Evolutionary conservation across 2,113 vertebrate genomes (phyloP).

Genomic region (Vulpes lagopus): DNA sequence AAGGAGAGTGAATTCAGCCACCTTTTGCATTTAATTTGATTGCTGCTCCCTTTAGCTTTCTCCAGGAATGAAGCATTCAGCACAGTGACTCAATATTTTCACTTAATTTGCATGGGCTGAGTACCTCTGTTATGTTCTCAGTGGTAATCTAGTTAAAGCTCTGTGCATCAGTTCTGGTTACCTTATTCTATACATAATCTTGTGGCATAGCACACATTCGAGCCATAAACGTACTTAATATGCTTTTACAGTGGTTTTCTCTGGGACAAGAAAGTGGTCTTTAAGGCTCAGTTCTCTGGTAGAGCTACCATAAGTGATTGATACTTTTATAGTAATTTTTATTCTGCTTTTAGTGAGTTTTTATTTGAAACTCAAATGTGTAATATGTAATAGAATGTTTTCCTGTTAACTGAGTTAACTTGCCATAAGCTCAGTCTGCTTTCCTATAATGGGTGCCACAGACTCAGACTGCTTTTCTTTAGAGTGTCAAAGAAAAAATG

Average conservation of each 20-base stretch:
- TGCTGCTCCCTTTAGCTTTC: constrained; percentile 60
- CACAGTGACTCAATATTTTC: constrained; percentile 57
- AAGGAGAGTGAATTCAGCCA: neutral
- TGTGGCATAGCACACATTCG: constrained; percentile 55
- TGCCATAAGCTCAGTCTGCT: neutral
- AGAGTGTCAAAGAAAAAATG: constrained; percentile 85
- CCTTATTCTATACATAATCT: neutral
- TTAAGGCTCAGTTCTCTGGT: constrained; percentile 73
- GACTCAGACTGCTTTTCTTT: neutral
- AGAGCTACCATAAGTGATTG: constrained; percentile 79
- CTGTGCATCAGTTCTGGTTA: neutral
- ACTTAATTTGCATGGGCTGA: constrained; percentile 13
- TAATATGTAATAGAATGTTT: constrained; percentile 79
- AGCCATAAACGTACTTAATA: constrained; percentile 6
- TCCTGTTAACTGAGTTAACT: constrained; percentile 84
- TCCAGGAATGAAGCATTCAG: constrained; percentile 27
- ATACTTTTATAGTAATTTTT: constrained; percentile 82
- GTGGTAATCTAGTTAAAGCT: neutral
- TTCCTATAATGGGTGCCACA: constrained; percentile 57
- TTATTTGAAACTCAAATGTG: constrained; percentile 67
- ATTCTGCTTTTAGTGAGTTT: constrained; percentile 80
- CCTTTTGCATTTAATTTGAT: neutral
- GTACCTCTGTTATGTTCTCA: neutral
- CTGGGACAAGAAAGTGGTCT: constrained; percentile 73
- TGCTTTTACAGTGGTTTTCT: constrained; percentile 67